phyloP scores from a whole-genome alignment of 2,888 invertebrate genomes.

The Oscheius sp. region DNA sequence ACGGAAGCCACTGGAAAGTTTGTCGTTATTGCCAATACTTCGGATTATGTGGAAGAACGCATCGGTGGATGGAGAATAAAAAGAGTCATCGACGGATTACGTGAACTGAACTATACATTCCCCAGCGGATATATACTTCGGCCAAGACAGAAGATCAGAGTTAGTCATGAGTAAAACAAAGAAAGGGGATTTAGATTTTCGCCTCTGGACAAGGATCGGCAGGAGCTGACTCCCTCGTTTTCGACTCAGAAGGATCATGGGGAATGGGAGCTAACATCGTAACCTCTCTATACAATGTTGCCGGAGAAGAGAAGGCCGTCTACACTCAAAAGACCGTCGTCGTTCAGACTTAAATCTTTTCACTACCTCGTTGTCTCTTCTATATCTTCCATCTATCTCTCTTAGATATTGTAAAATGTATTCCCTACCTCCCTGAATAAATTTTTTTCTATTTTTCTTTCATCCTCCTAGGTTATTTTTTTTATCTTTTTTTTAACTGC shows the following conservation, averaged over 20 bases:
- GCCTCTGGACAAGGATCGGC: constrained; percentile 65
- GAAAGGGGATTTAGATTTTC: constrained; percentile 66
- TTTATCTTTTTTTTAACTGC: no score
- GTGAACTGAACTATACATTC: constrained; percentile 13
- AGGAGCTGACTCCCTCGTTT: constrained; percentile 59
- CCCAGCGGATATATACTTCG: constrained; percentile 5
- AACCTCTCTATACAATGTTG: constrained; percentile 12
- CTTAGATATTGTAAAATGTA: no score
- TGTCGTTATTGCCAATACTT: constrained; percentile 73
- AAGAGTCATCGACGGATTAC: constrained; percentile 12
- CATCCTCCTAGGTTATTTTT: no score
- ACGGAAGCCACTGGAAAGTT: constrained; percentile 73
- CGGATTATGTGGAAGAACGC: constrained; percentile 47
- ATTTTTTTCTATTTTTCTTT: no score
- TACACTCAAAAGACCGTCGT: constrained; percentile 27
- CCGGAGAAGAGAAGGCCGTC: constrained; percentile 27
- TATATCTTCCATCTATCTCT: no score
- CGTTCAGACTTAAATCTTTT: no score
- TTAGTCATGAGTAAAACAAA: neutral
- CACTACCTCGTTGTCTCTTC: no score
- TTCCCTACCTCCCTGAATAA: no score
- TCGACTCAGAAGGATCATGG: constrained; percentile 66
- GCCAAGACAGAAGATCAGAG: constrained; percentile 3
- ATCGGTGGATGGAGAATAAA: constrained; percentile 16
- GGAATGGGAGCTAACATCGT: constrained; percentile 69